Evolutionary conservation across 2,113 vertebrate genomes (phyloP).

Genomic region (Oryzias melastigma): DNA sequence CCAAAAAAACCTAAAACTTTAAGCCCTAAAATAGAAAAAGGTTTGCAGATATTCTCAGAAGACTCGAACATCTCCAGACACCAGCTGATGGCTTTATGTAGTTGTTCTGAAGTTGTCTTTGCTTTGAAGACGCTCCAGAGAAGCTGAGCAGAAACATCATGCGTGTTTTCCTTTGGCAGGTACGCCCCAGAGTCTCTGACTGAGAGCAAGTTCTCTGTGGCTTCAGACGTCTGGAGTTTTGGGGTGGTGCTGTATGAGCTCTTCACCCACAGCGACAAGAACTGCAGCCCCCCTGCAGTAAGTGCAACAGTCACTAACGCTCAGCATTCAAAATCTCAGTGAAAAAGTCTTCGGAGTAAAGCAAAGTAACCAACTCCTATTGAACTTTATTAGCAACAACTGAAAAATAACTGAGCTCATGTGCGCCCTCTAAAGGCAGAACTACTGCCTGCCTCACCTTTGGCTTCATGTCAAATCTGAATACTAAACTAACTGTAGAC

Average conservation of each 20-base stretch:
- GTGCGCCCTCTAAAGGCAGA: too few species aligned
- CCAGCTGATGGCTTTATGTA: background rate
- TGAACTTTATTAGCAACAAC: too few species aligned
- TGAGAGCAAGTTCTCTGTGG: slow-evolving; percentile 96
- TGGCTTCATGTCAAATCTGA: too few species aligned
- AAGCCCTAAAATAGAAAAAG: background rate
- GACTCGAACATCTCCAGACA: background rate
- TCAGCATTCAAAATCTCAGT: too few species aligned
- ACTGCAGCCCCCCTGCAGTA: slow-evolving; percentile 94
- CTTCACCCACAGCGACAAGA: slow-evolving; percentile 95
- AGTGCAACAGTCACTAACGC: slow-evolving; percentile 53
- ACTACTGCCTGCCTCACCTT: too few species aligned
- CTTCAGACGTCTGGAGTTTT: slow-evolving; percentile 97
- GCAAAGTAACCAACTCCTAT: too few species aligned
- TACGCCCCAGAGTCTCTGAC: slow-evolving; percentile 96
- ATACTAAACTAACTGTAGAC: too few species aligned
- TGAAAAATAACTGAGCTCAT: too few species aligned
- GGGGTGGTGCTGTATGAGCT: slow-evolving; percentile 97
- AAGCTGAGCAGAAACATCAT: background rate
- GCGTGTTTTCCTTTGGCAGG: slow-evolving; percentile 70
- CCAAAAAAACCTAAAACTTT: background rate
- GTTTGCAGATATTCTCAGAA: background rate
- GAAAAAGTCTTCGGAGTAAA: too few species aligned
- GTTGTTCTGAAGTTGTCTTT: background rate
- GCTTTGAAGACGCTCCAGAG: background rate